Conservation (phyloP, 30 jellyfish, hydroid and myxozoan genomes). For the Hydractinia symbiolongicarpus region DNA sequence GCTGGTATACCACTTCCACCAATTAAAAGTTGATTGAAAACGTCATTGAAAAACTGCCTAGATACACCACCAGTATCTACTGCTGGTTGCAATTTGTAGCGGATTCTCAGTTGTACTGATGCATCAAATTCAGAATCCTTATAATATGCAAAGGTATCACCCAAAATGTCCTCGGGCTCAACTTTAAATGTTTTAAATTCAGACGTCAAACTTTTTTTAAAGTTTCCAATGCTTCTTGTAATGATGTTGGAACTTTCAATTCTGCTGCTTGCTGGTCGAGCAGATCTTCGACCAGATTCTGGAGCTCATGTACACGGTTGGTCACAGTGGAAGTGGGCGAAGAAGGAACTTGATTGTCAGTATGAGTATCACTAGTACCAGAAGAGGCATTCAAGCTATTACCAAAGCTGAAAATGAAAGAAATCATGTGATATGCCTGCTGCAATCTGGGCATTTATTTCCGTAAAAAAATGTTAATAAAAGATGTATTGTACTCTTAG, state of each 20-base stretch:
- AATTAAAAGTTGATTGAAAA: neutral
- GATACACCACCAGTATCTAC: slow-evolving; percentile 8
- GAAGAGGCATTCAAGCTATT: no score
- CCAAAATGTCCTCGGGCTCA: neutral
- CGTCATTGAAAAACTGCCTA: neutral
- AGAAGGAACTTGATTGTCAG: no score
- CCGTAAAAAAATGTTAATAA: no score
- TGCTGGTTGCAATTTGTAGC: neutral
- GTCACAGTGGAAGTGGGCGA: no score
- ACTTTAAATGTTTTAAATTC: neutral
- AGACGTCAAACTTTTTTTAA: neutral
- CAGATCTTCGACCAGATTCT: no score
- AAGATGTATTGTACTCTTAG: no score
- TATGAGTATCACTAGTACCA: no score
- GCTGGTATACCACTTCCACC: neutral
- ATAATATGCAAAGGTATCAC: neutral
- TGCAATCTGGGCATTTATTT: no score
- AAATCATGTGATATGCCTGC: no score
- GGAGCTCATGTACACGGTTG: no score
- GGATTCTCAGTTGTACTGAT: neutral
- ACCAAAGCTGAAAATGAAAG: no score
- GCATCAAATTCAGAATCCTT: neutral
- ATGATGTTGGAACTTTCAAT: neutral
- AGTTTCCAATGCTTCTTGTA: neutral
- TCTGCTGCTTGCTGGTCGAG: neutral